phyloP scores from a whole-genome alignment of 2,113 vertebrate species.

The Cebidichthys violaceus region DNA sequence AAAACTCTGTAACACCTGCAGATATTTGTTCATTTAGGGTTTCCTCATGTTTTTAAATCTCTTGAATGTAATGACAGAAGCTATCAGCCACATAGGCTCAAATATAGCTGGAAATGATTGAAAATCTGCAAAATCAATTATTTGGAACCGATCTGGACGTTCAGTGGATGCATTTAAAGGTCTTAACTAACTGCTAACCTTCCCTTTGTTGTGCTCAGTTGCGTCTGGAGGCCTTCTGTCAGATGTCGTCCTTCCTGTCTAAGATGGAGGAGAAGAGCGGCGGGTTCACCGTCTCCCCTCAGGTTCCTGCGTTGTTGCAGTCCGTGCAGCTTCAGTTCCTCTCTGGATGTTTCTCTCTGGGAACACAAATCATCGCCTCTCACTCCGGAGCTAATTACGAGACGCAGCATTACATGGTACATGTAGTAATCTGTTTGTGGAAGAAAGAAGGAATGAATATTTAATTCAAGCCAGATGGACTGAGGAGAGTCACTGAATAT shows the following conservation, averaged over 20 bases:
- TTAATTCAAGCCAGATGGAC: slow-evolving; percentile 5
- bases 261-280: slow-evolving; percentile 85
- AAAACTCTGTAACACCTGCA: neutral
- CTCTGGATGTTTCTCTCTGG: slow-evolving; percentile 85
- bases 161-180: neutral
- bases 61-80: neutral
- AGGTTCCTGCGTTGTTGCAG: slow-evolving; percentile 80
- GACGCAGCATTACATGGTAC: slow-evolving; percentile 84
- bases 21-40: neutral
- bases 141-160: neutral
- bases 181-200: neutral
- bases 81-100: neutral
- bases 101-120: neutral
- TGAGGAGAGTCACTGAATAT: neutral
- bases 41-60: neutral
- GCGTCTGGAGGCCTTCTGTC: slow-evolving; percentile 84
- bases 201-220: slow-evolving; percentile 69
- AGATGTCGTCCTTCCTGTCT: slow-evolving; percentile 85
- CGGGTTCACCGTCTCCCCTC: slow-evolving; percentile 57
- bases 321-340: slow-evolving; percentile 87
- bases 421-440: slow-evolving; percentile 13
- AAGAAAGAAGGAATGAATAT: neutral
- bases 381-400: slow-evolving; percentile 73
- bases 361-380: slow-evolving; percentile 76
- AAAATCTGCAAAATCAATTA: neutral